Evolutionary conservation across 2,888 invertebrate genomes (phyloP).

Genomic region (Morpho helenor): DNA sequence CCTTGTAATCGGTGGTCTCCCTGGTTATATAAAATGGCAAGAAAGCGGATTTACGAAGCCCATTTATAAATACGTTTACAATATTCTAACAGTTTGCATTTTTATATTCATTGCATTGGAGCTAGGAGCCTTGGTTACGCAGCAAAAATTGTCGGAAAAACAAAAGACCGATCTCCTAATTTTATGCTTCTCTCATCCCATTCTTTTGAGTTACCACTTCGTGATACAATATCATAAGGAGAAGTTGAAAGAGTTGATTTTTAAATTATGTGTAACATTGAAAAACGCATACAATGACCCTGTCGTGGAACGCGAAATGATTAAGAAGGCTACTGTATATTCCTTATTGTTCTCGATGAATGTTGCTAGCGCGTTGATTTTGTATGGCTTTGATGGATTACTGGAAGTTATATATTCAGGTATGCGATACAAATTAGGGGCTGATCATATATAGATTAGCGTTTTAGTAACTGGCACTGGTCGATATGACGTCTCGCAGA

Average conservation of each 20-base stretch:
- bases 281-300: conserved; percentile 42
- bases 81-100: conserved; percentile 27
- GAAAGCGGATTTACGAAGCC: conserved; percentile 31
- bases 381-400: conserved; percentile 34
- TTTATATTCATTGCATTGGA: conserved; percentile 35
- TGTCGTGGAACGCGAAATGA: conserved; percentile 42
- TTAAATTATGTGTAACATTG: conserved; percentile 32
- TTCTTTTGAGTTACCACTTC: conserved; percentile 31
- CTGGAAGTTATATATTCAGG: conserved; percentile 28
- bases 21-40: conserved; percentile 38
- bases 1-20: conserved; percentile 27
- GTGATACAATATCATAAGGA: conserved; percentile 30
- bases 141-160: conserved; percentile 27
- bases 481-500: too few relatives aligned
- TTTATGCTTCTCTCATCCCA: conserved; percentile 36
- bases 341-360: conserved; percentile 26
- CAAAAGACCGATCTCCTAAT: conserved; percentile 36
- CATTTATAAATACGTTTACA: conserved; percentile 26
- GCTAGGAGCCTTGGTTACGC: conserved; percentile 36
- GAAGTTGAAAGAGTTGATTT: conserved; percentile 32
- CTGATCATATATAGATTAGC: too few relatives aligned
- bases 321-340: conserved; percentile 35
- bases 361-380: conserved; percentile 20
- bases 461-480: too few relatives aligned
- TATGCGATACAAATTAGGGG: conserved; percentile 8